Evolutionary conservation across 1,140 invertebrate genomes (phyloP).

Genomic region (Melitaea cinxia): DNA sequence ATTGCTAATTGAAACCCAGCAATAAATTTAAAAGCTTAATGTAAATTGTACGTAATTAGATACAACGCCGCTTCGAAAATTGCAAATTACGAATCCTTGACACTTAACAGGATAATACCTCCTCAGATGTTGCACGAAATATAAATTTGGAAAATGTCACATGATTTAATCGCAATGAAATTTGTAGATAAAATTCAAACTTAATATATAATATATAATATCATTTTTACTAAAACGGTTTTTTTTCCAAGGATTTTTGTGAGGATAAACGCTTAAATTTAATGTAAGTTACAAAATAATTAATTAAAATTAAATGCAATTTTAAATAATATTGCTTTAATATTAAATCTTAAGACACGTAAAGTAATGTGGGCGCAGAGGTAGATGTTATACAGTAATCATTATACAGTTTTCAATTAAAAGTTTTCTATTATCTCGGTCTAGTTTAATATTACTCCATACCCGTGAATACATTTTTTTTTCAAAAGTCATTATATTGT

Average conservation of each 20-base stretch:
- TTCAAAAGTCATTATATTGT: too few relatives aligned
- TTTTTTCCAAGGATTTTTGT: too few relatives aligned
- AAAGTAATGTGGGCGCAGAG: neutral
- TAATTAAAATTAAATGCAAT: neutral
- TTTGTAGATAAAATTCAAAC: too few relatives aligned
- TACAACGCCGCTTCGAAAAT: conserved; percentile 9
- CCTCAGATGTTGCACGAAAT: neutral
- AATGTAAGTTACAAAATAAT: too few relatives aligned
- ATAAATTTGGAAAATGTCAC: neutral
- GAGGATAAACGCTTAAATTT: too few relatives aligned
- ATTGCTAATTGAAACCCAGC: neutral
- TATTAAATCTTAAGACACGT: neutral
- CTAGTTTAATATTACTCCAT: neutral
- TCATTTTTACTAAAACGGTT: too few relatives aligned
- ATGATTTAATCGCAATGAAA: too few relatives aligned
- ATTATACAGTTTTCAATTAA: neutral
- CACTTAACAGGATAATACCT: conserved; percentile 2
- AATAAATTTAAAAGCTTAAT: conserved; percentile 14
- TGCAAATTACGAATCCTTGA: conserved; percentile 10
- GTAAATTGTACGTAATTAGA: conserved; percentile 14
- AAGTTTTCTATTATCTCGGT: conserved; percentile 5
- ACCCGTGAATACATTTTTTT: too few relatives aligned
- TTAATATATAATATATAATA: too few relatives aligned
- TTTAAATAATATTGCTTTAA: too few relatives aligned
- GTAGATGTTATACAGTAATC: neutral